A percentile compares a stretch with the other conserved stretches of the same genome.
Conservation (phyloP, 1,140 invertebrate genomes). For the Triops cancriformis region DNA sequence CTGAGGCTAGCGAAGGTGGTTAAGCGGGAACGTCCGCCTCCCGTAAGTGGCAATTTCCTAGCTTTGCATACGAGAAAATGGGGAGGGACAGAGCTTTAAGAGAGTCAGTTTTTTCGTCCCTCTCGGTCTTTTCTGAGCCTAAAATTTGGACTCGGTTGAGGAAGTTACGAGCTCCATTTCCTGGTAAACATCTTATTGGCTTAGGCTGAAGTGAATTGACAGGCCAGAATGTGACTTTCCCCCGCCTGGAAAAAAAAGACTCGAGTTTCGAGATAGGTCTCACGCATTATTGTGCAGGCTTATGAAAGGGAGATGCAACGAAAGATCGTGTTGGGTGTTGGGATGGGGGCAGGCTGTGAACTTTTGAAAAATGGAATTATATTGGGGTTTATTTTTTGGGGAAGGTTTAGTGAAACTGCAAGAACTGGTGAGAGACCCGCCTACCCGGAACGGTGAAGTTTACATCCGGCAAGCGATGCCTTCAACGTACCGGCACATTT, state of each 20-base stretch:
- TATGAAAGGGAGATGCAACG: too few species aligned
- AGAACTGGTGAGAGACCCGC: slow-evolving; percentile 63
- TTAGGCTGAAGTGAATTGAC: slow-evolving; percentile 10
- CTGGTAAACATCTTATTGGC: slow-evolving; percentile 13
- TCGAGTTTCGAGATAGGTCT: neutral
- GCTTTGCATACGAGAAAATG: neutral
- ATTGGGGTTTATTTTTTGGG: neutral
- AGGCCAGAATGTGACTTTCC: neutral
- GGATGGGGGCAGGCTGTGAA: neutral
- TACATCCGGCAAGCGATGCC: slow-evolving; percentile 69
- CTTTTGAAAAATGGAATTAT: neutral
- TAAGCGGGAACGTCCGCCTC: neutral
- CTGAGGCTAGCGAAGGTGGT: neutral
- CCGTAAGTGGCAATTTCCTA: neutral
- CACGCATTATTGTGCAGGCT: too few species aligned
- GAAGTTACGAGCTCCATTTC: slow-evolving; percentile 8
- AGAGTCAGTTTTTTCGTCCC: neutral
- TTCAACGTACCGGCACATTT: slow-evolving; percentile 63
- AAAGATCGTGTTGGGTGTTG: neutral
- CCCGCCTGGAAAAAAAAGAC: neutral
- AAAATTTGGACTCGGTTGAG: neutral
- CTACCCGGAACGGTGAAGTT: slow-evolving; percentile 51
- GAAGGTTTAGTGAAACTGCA: slow-evolving; percentile 80
- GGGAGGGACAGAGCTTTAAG: neutral
- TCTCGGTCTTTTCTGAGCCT: neutral